Evolutionary conservation across 2,113 vertebrate genomes (phyloP), one percentile per base, ranked within the genome.

Genomic region (Paralichthys olivaceus): DNA sequence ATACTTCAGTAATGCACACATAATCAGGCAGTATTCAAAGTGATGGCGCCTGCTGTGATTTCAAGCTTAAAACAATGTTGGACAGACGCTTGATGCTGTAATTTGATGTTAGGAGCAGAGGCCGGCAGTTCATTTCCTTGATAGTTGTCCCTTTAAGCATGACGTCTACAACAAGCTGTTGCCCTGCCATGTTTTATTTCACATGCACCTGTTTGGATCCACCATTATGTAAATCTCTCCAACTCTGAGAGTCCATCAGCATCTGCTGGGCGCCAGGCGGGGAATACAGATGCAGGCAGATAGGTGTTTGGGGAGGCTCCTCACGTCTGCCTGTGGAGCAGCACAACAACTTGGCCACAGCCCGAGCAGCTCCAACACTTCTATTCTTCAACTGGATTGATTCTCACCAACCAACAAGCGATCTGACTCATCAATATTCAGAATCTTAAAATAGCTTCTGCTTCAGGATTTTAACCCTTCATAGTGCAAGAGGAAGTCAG

Each of bases 341-440:
- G 77, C 85, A 89, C 77, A 90, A 88, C 86, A 82, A 87, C 78
- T 79, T 80, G 87, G 80, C 89, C 74, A 58, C 81, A 58, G 80
- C 83, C 76, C 32, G 69, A 68, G 80, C 76, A 70, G 86, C 76
- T 65, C 49, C 64, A 81, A 88, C 89, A 85, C 82, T 75, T 56
- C 66, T 81, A 88, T 91, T 88, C 80, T 89, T 92, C 89, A 91
- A 71, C 79, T 54, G 79, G 89, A 92, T 89, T 91, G 91, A 93
- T 92, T 91, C 74, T 83, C 77, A 72, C 81, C 79, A 84, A 86
- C 75, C 82, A 32, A 80, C 64, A 76, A 11, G 76, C 83, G 86
- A 86, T 88, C 83, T 78, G 81, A 88, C 81, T 90, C 90, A 90
- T 90, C 89, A 87, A 89, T 93, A 91, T 91, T 90, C 85, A 89